Evolutionary conservation across 2,113 vertebrate species (phyloP), one percentile per base, ranked within the genome.

Genomic region (Potamarius usumacintae): DNA sequence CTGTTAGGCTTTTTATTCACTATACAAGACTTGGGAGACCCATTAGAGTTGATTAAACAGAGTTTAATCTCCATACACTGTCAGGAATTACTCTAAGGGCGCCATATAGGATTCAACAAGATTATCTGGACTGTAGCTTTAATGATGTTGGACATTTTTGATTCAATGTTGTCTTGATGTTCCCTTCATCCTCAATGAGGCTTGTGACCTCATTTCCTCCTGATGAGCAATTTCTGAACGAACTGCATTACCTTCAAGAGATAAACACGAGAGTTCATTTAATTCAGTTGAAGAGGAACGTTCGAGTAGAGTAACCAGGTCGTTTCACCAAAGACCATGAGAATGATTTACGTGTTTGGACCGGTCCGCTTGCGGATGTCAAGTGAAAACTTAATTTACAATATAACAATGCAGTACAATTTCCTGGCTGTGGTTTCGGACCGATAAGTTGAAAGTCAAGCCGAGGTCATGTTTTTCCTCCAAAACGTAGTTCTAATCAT

Each of bases 71-170:
- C 92, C 89, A 2, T 20, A 89, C 67, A 76, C 85, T 91, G 91
- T 92, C 89, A 92, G 92, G 71, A 85, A 94, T 94, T 95, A 92
- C 92, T 90, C 92, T 92, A 90, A 88, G 86, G 89, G 89, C 88
- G 82, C 87, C 85, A 91, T 89, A 92, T 89, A 89, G 87, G 89
- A 93, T 94, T 92, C 92, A 90, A 92, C 72, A 30, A 82, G 67
- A 91, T 84, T 27, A 81, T 81, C 86, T 69, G 27, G 42, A 71
- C 18, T 25, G 27, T 69, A 86, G 77, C 60, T 69, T 63, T 25
- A 80, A 55, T 84, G 88, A 86, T 76, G 72, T 48, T 11, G 8
- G 7, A 42, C 48, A 57, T 83, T 76, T 78, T 8, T 72, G 82
- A 83, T 88, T 74, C 78, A 83, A 84, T 55, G 8, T 18, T 78